Evolutionary conservation across 2,797 vertebrate genomes (phyloP).

Genomic region (Artibeus lituratus): DNA sequence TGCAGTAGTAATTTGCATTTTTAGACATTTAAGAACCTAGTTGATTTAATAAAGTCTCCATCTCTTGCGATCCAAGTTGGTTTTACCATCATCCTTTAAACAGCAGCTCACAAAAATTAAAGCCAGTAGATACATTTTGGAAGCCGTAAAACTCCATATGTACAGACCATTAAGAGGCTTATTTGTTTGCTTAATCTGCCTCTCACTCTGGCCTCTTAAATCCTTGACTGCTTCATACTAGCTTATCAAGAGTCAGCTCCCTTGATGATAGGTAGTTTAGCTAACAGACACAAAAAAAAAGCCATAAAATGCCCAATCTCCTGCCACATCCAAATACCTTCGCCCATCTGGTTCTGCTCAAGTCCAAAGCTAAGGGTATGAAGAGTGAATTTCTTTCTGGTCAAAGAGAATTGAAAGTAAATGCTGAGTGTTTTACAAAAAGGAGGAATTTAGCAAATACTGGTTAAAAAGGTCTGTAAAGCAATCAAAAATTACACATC

Average conservation of each 20-base stretch:
- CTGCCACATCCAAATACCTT: not conserved
- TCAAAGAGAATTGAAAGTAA: conserved; percentile 1
- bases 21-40: not conserved
- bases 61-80: conserved; percentile 8
- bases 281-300: not conserved
- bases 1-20: conserved; percentile 30
- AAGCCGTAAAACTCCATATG: conserved; percentile 33
- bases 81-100: conserved; percentile 10
- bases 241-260: not conserved
- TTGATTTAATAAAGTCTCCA: not conserved
- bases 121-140: not conserved
- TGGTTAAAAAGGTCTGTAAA: not conserved
- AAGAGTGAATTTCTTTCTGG: not conserved
- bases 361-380: not conserved
- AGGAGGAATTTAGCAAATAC: not conserved
- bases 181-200: conserved; percentile 1
- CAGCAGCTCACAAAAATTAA: conserved; percentile 2
- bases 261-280: not conserved
- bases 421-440: not conserved
- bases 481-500: not conserved
- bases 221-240: not conserved
- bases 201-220: conserved; percentile 7
- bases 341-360: not conserved
- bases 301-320: not conserved
- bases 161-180: not conserved